Evolutionary conservation across 2,888 invertebrate genomes (phyloP).

Genomic region (Apamea monoglypha): DNA sequence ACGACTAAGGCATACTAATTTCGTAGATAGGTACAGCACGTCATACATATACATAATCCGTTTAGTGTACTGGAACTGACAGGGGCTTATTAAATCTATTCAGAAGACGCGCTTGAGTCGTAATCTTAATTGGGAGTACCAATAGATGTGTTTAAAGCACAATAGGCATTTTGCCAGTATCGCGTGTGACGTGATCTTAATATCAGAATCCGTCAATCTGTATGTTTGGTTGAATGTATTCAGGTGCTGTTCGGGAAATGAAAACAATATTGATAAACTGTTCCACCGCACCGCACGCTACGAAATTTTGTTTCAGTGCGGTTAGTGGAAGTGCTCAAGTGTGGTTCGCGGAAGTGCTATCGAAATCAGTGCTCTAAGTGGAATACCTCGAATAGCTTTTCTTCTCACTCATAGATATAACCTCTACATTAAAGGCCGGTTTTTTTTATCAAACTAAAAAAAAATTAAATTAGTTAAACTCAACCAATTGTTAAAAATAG

Average conservation of each 20-base stretch:
- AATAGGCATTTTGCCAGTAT: constrained; percentile 29
- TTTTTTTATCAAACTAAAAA: no score
- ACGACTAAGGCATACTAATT: constrained; percentile 68
- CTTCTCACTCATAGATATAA: neutral
- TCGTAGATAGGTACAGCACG: constrained; percentile 46
- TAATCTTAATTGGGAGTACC: constrained; percentile 55
- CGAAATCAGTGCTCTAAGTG: no score
- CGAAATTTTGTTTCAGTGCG: no score
- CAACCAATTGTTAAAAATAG: no score
- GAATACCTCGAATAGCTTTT: no score
- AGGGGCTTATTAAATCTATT: constrained; percentile 60
- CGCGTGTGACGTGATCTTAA: neutral
- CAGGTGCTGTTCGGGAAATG: no score
- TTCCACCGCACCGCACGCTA: no score
- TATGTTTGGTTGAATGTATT: constrained; percentile 10
- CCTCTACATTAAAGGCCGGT: neutral
- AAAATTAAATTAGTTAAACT: no score
- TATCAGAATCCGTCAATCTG: neutral
- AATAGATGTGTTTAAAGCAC: constrained; percentile 36
- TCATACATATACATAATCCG: constrained; percentile 52
- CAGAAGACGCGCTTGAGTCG: constrained; percentile 38
- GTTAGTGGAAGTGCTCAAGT: no score
- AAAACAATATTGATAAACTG: no score
- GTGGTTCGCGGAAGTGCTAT: no score
- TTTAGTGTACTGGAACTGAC: constrained; percentile 54